These are phyloP conservation scores for Sebastes kiyomatsui DNA, from an alignment of 2,797 vertebrate species.

Conservation along the genomic window DNA sequence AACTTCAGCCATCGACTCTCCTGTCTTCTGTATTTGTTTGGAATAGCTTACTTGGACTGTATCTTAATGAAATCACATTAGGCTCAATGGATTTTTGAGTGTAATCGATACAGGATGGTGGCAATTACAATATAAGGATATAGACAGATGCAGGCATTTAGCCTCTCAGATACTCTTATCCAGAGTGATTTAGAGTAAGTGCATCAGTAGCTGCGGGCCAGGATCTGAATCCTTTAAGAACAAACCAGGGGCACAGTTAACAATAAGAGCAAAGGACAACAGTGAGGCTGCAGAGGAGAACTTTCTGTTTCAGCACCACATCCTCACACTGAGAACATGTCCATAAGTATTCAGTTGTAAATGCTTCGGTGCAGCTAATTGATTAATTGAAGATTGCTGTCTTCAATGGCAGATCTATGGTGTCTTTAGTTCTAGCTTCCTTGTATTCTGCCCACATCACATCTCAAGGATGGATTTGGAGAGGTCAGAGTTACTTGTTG, in stretches of 20 bases:
- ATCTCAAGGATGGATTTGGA: too few species aligned
- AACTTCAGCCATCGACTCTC: conserved; percentile 24
- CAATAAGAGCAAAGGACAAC: too few species aligned
- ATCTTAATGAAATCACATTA: conserved; percentile 77
- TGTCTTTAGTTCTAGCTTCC: too few species aligned
- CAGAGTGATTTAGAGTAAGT: conserved; percentile 38
- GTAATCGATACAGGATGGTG: conserved; percentile 64
- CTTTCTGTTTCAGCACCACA: too few species aligned
- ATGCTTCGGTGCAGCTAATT: background rate
- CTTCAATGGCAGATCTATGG: too few species aligned
- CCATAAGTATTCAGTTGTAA: background rate
- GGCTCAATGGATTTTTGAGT: conserved; percentile 59
- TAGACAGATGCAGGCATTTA: conserved; percentile 59
- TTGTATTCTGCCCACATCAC: too few species aligned
- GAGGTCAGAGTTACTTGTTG: too few species aligned
- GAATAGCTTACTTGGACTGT: conserved; percentile 37
- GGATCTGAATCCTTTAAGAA: background rate
- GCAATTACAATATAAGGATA: conserved; percentile 66
- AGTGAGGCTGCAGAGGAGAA: too few species aligned
- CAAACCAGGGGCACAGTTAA: too few species aligned
- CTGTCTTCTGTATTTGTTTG: conserved; percentile 39
- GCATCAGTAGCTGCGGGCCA: conserved; percentile 9
- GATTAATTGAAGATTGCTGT: too few species aligned
- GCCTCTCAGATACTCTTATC: conserved; percentile 44
- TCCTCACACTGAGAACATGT: too few species aligned